Percentiles rank a stretch among this genome's conserved stretches.
Conservation (phyloP, 2,797 vertebrate species). For the Sphenodon punctatus region DNA sequence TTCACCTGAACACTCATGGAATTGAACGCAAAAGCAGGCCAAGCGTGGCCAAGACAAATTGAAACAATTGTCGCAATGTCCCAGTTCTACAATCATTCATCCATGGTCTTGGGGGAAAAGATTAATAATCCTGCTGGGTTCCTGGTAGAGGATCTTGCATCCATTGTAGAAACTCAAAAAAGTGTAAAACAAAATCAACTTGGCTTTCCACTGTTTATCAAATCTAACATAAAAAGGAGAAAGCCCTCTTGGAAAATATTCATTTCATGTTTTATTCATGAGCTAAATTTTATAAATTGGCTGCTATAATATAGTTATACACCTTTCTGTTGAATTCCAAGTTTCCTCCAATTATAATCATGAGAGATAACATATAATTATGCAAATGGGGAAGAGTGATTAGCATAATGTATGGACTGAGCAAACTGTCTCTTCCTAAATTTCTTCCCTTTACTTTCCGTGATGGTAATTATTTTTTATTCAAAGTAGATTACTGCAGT, state of each 20-base stretch:
- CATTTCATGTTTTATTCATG: slow-evolving; percentile 54
- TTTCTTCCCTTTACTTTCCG: slow-evolving; percentile 5
- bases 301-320: slow-evolving; percentile 21
- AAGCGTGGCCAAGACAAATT: slow-evolving; percentile 10
- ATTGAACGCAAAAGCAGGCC: neutral
- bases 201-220: slow-evolving; percentile 3
- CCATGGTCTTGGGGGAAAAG: slow-evolving; percentile 14
- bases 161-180: slow-evolving; percentile 12
- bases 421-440: slow-evolving; percentile 31
- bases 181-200: neutral
- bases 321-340: slow-evolving; percentile 16
- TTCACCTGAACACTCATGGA: neutral
- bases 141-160: neutral
- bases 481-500: neutral
- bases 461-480: slow-evolving; percentile 5
- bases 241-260: slow-evolving; percentile 38
- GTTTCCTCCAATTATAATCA: slow-evolving; percentile 26
- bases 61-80: neutral
- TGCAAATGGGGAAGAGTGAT: slow-evolving; percentile 21
- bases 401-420: slow-evolving; percentile 28
- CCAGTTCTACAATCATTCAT: neutral
- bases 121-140: slow-evolving; percentile 4
- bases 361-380: slow-evolving; percentile 17
- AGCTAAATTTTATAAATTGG: slow-evolving; percentile 25
- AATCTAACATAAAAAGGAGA: slow-evolving; percentile 22